Evolutionary conservation across 2,888 invertebrate species (phyloP), one percentile per base, ranked within the genome.

Genomic region (Balanococcus diminutus): DNA sequence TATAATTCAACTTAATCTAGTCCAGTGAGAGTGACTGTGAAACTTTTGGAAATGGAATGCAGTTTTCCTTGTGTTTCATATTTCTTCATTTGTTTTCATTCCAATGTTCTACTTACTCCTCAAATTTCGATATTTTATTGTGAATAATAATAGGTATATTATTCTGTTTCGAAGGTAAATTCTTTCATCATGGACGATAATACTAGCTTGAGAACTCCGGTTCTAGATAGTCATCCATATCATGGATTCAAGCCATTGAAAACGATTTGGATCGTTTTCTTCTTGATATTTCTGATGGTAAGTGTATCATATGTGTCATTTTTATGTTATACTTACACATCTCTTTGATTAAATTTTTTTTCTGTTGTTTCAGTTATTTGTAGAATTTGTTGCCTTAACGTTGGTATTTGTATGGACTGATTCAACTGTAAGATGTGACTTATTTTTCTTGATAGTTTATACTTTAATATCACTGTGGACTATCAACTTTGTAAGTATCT

Each of bases 201-300:
- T 42, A 25, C 25, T 19, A 85, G 79, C 42, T 51, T 86, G 11
- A 32, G 81, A 25, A 61, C 81, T 31, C 86, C 86, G 6, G 82
- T 86, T 11, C 67, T 86, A 19, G 82, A 67, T 42, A 82, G 19
- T 36, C 67, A 86, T 39, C 67, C 81, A 36, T 56, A 56, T 22
- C 19, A 39, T 22, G 86, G 82, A 32, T 86, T 86, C 67, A 86
- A 31, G n/a, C 86, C 86, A 16, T 39, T 86, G 28, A 81, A 82
- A 61, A 86, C 86, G 2, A 86, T 82, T n/a, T 82, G 67, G 61
- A n/a, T 86, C 1, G 72, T 67, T 6, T 82, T 72, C 31, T 84
- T 28, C 31, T 79, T 42, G 31, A 84, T 84, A 22, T 28, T 46
- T 28, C 19, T 84, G 3, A 42, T 84, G 75, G 84, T 84, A 75